Percentiles rank a stretch among this genome's conserved stretches.
phyloP scores from a whole-genome alignment of 2,113 vertebrate genomes.

The Eptatretus burgeri region DNA sequence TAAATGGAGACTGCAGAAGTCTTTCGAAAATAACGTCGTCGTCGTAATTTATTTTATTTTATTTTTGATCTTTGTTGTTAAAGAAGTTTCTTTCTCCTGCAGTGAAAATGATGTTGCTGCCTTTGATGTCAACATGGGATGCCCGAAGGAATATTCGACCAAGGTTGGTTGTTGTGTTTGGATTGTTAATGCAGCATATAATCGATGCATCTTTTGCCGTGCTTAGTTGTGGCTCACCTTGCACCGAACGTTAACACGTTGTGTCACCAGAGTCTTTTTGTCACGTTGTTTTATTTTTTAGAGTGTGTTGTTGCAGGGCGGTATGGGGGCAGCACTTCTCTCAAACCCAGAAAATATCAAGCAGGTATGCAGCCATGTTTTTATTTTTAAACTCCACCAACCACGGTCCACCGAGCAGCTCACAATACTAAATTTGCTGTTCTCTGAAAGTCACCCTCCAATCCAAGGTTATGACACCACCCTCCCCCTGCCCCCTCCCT shows the following conservation, averaged over 20 bases:
- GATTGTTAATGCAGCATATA: not conserved
- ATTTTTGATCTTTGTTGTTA: no score
- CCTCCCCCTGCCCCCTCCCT: no score
- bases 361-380: conserved; percentile 26
- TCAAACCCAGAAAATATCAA: conserved; percentile 73
- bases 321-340: conserved; percentile 86
- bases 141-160: conserved; percentile 89
- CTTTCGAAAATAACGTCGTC: not conserved
- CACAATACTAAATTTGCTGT: not conserved
- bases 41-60: conserved; percentile 7
- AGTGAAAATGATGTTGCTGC: conserved; percentile 74
- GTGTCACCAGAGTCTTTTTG: conserved; percentile 5
- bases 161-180: conserved; percentile 26
- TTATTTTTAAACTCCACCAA: no score
- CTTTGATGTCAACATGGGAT: conserved; percentile 87
- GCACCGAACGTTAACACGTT: not conserved
- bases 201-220: no score
- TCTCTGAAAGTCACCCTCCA: no score
- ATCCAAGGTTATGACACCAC: no score
- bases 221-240: no score
- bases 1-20: no score
- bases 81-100: conserved; percentile 8
- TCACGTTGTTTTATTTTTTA: conserved; percentile 10
- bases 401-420: not conserved
- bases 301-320: conserved; percentile 45